Evolutionary conservation across 2,888 invertebrate genomes (phyloP).

Genomic region (Rhogogaster chlorosoma): DNA sequence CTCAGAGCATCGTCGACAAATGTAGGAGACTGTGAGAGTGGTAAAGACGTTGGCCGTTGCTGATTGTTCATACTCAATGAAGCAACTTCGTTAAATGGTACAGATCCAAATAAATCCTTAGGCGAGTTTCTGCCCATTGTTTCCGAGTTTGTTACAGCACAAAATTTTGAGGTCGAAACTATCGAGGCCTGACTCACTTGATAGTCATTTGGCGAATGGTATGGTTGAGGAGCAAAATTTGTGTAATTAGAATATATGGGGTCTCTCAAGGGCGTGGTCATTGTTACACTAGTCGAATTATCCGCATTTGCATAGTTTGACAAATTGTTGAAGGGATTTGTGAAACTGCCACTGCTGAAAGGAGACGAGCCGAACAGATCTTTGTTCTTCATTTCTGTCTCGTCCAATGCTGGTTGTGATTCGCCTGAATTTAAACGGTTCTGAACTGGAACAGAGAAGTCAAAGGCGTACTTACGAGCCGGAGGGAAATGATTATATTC

Average conservation of each 20-base stretch:
- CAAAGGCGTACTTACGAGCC: slow-evolving; percentile 54
- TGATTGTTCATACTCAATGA: slow-evolving; percentile 64
- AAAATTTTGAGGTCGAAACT: slow-evolving; percentile 66
- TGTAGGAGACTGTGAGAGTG: slow-evolving; percentile 68
- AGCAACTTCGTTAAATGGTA: slow-evolving; percentile 74
- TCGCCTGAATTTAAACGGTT: neutral
- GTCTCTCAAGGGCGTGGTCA: slow-evolving; percentile 51
- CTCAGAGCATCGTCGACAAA: slow-evolving; percentile 66
- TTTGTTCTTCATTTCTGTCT: slow-evolving; percentile 59
- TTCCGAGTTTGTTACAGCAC: slow-evolving; percentile 70
- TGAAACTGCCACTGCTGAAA: slow-evolving; percentile 70
- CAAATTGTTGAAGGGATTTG: slow-evolving; percentile 71
- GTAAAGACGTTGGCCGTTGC: slow-evolving; percentile 71
- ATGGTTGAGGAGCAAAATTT: slow-evolving; percentile 51
- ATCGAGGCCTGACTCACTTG: slow-evolving; percentile 23
- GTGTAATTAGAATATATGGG: slow-evolving; percentile 56
- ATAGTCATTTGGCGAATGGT: slow-evolving; percentile 49
- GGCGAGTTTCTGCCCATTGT: slow-evolving; percentile 54
- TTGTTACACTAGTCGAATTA: slow-evolving; percentile 9
- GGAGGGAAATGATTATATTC: slow-evolving; percentile 12
- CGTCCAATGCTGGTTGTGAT: slow-evolving; percentile 35
- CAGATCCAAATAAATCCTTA: slow-evolving; percentile 75
- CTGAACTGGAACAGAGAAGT: slow-evolving; percentile 53
- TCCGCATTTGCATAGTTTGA: slow-evolving; percentile 48
- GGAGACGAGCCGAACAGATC: slow-evolving; percentile 77